A percentile compares a stretch with the other conserved stretches of the same genome.
phyloP scores from a whole-genome alignment of 2,113 vertebrate genomes.

The Tenrec ecaudatus region DNA sequence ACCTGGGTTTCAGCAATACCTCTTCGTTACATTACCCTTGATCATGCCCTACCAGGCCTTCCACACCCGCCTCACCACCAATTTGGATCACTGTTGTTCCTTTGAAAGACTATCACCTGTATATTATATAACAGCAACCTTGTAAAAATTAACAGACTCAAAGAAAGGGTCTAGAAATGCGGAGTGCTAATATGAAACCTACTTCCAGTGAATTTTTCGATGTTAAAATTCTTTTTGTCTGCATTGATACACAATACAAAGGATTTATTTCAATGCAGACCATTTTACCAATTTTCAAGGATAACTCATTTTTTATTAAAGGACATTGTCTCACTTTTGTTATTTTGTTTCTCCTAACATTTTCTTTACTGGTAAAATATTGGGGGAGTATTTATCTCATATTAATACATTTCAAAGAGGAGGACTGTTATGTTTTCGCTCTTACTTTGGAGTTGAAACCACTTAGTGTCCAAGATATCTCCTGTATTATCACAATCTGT shows the following conservation, averaged over 20 bases:
- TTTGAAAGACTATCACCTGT: neutral
- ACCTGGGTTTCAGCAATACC: too few species aligned
- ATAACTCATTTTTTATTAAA: conserved; percentile 39
- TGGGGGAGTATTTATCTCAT: conserved; percentile 31
- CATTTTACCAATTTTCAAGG: conserved; percentile 19
- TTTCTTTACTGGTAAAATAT: conserved; percentile 54
- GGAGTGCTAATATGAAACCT: neutral
- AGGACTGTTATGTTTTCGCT: conserved; percentile 24
- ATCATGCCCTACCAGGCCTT: too few species aligned
- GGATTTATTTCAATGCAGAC: conserved; percentile 6
- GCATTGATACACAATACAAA: neutral
- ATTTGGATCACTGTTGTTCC: too few species aligned
- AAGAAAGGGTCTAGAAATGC: neutral
- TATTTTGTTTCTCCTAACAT: conserved; percentile 38
- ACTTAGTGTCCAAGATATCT: conserved; percentile 52
- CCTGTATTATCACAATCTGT: conserved; percentile 3
- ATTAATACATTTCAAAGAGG: conserved; percentile 47
- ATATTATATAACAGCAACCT: neutral
- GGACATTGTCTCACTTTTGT: conserved; percentile 6
- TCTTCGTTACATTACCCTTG: too few species aligned
- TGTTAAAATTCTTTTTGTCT: conserved; percentile 12
- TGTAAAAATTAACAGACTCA: neutral
- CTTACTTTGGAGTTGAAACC: conserved; percentile 10
- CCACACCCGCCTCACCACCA: too few species aligned
- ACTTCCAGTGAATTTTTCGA: neutral